Conservation (phyloP, 2,797 vertebrate genomes). For the Dendrocincla tyrannina region DNA sequence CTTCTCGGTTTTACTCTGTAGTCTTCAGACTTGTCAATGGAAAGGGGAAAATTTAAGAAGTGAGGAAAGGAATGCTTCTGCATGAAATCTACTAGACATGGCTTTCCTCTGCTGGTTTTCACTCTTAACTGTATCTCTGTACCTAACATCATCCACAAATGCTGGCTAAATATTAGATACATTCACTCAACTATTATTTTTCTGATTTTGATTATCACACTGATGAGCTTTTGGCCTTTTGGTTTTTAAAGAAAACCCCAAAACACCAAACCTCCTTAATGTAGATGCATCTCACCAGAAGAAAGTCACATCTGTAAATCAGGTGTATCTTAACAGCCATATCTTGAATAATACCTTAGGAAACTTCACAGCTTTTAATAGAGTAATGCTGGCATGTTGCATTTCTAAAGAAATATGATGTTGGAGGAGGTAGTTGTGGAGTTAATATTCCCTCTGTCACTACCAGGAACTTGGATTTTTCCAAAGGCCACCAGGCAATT, state of each 20-base stretch:
- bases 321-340: not conserved
- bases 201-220: not conserved
- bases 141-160: not conserved
- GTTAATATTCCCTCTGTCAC: conserved; percentile 31
- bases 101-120: not conserved
- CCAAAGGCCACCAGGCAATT: conserved; percentile 94
- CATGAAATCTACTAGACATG: not conserved
- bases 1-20: not conserved
- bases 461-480: conserved; percentile 93
- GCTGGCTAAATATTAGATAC: not conserved
- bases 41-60: not conserved
- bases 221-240: not conserved
- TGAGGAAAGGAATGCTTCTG: not conserved
- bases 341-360: not conserved
- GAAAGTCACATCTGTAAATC: not conserved
- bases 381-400: not conserved
- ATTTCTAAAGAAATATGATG: not conserved
- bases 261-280: not conserved
- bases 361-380: not conserved
- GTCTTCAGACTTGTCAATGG: not conserved
- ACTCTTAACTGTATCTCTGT: not conserved
- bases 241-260: not conserved
- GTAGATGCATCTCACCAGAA: not conserved
- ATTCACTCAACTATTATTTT: not conserved
- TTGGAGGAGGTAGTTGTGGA: not conserved